Evolutionary conservation across 2,888 invertebrate species (phyloP).

Genomic region (Drosophila pseudotakahashii): DNA sequence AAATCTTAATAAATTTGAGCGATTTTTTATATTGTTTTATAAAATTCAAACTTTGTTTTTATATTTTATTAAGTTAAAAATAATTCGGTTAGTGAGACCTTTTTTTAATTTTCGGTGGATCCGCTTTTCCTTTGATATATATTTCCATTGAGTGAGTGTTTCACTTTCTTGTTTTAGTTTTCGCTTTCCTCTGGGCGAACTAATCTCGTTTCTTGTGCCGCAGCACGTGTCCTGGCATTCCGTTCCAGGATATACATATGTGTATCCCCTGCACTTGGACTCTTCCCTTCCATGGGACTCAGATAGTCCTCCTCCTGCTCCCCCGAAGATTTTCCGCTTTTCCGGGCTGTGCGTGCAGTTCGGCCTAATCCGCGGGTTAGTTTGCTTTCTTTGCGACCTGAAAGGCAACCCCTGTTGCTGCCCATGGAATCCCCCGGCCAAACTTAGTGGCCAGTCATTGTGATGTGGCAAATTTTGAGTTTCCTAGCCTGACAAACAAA

Average conservation of each 20-base stretch:
- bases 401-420: constrained; percentile 47
- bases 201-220: constrained; percentile 38
- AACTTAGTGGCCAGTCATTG: constrained; percentile 31
- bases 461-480: constrained; percentile 68
- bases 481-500: constrained; percentile 72
- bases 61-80: no score
- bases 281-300: no score
- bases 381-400: constrained; percentile 5
- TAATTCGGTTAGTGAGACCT: no score
- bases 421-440: constrained; percentile 6
- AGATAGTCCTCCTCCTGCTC: constrained; percentile 21
- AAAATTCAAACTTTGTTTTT: no score
- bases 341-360: constrained; percentile 75
- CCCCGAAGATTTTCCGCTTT: constrained; percentile 34
- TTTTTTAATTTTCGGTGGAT: not conserved
- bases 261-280: constrained; percentile 17
- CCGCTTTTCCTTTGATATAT: no score
- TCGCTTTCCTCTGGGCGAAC: constrained; percentile 1
- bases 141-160: not conserved
- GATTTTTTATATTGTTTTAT: no score
- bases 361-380: constrained; percentile 77
- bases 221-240: constrained; percentile 73
- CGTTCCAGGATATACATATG: constrained; percentile 65
- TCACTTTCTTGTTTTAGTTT: constrained; percentile 4
- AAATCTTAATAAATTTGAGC: no score